Conservation (phyloP, 2,797 vertebrate species). For the Ambastaia sidthimunki region DNA sequence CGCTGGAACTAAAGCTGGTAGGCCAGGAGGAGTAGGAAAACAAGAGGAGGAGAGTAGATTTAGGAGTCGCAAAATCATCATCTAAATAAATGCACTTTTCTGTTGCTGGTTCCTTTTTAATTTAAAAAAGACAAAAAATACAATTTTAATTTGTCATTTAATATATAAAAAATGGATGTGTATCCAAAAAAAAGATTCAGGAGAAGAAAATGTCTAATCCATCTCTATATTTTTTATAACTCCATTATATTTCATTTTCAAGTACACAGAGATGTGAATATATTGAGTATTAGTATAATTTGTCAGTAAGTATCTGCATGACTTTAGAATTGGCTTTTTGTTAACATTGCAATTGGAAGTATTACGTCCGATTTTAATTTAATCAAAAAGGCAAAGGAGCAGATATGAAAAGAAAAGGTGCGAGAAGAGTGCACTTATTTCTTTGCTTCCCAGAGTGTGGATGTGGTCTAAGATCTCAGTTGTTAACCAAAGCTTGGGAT, state of each 20-base stretch:
- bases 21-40: constrained; percentile 60
- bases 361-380: constrained; percentile 66
- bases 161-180: constrained; percentile 74
- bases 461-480: constrained; percentile 78
- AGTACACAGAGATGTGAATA: constrained; percentile 72
- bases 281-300: constrained; percentile 66
- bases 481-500: constrained; percentile 92
- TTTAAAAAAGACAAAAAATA: constrained; percentile 57
- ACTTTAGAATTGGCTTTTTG: constrained; percentile 74
- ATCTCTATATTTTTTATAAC: constrained; percentile 72
- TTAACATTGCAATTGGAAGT: constrained; percentile 69
- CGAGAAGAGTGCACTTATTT: constrained; percentile 93
- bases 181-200: constrained; percentile 72
- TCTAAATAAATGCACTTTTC: constrained; percentile 98
- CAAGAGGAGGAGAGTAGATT: constrained; percentile 68
- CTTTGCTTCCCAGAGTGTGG: constrained; percentile 73
- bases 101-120: constrained; percentile 84
- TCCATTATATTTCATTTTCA: constrained; percentile 71
- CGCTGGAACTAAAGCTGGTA: constrained; percentile 92
- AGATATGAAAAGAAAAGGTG: constrained; percentile 53
- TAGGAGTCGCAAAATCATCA: constrained; percentile 82
- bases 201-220: constrained; percentile 73
- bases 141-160: constrained; percentile 76
- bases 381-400: constrained; percentile 64
- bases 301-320: constrained; percentile 75